Evolutionary conservation across 2,888 invertebrate genomes (phyloP), one percentile per base, ranked within the genome.

Genomic region (Drosophila macrospina): DNA sequence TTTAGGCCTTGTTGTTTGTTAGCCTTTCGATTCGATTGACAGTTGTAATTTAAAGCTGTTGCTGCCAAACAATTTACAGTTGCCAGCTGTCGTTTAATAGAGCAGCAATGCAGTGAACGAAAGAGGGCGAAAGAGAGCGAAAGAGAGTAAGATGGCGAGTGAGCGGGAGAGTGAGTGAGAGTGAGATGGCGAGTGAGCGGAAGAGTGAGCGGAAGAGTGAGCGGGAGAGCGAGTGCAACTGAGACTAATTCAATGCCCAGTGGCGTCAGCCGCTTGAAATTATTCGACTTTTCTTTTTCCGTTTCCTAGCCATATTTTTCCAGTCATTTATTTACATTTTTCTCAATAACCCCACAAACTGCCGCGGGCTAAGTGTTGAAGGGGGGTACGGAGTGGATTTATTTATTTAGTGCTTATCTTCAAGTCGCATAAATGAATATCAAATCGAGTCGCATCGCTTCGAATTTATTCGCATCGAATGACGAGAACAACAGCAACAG

Each of bases 381-480:
- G 48, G 1, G 20, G 20, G 62, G 67, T 3, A 20, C 20, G 67
- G 51, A 50, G 62, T n/a, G 62, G 67, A 74, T 77, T 84, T 88
- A 80, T 84, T 84, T 84, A 88, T 84, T 86, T 88, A 88, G 80
- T 88, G 87, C 84, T 84, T 88, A 88, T 84, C 89, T 83, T 76
- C 26, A 69, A 83, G 83, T 68, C 88, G 83, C 83, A 83, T 83
- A 83, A 83, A 83, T 83, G 87, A 84, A 84, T 88, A 88, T 74
- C 67, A 73, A 84, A 84, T 88, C 69, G 69, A 69, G 54, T 66
- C 78, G 74, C 77, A 77, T 68, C 82, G 69, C 65, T 45, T 75
- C 72, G 78, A 74, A 69, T 82, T 83, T 80, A 84, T 84, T 80
- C 79, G 50, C 66, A 75, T 86, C 74, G 61, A 69, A 69, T 80